phyloP scores from a whole-genome alignment of 2,797 vertebrate genomes.

The Sebastes iracundus region DNA sequence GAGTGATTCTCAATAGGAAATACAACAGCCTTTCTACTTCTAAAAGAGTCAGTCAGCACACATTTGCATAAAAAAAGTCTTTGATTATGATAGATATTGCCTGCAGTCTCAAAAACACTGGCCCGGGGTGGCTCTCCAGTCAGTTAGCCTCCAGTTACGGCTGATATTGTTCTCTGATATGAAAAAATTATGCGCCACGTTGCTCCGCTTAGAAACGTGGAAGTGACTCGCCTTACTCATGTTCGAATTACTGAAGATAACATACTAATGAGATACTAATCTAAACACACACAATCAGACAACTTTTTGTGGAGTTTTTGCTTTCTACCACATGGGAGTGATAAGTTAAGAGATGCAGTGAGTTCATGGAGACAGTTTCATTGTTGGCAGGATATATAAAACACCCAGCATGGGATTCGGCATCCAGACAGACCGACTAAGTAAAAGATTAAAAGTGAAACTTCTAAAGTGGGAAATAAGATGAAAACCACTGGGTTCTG shows the following conservation, averaged over 20 bases:
- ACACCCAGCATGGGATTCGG: slow-evolving; percentile 44
- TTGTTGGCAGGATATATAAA: slow-evolving; percentile 54
- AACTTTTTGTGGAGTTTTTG: slow-evolving; percentile 1
- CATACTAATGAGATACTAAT: slow-evolving; percentile 63
- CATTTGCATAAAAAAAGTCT: slow-evolving; percentile 79
- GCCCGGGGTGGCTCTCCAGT: slow-evolving; percentile 75
- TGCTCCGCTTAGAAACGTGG: slow-evolving; percentile 38
- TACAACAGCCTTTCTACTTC: slow-evolving; percentile 72
- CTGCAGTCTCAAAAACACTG: slow-evolving; percentile 73
- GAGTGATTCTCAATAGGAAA: slow-evolving; percentile 74
- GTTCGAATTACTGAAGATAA: slow-evolving; percentile 59
- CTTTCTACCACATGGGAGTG: slow-evolving; percentile 32
- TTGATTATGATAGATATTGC: slow-evolving; percentile 80
- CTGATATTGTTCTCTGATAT: slow-evolving; percentile 71
- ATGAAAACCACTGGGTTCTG: slow-evolving; percentile 71
- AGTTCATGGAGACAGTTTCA: slow-evolving; percentile 54
- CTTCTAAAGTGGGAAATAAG: slow-evolving; percentile 73
- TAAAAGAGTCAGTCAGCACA: slow-evolving; percentile 79
- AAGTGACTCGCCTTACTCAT: slow-evolving; percentile 49
- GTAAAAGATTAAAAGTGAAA: slow-evolving; percentile 78
- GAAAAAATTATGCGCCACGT: slow-evolving; percentile 54
- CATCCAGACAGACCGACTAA: slow-evolving; percentile 57
- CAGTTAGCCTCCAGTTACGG: slow-evolving; percentile 73
- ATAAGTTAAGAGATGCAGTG: slow-evolving; percentile 37
- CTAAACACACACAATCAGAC: slow-evolving; percentile 40